These are phyloP conservation scores for Lophura nycthemera DNA, from an alignment of 2,113 vertebrate species.

Conservation along the genomic window DNA sequence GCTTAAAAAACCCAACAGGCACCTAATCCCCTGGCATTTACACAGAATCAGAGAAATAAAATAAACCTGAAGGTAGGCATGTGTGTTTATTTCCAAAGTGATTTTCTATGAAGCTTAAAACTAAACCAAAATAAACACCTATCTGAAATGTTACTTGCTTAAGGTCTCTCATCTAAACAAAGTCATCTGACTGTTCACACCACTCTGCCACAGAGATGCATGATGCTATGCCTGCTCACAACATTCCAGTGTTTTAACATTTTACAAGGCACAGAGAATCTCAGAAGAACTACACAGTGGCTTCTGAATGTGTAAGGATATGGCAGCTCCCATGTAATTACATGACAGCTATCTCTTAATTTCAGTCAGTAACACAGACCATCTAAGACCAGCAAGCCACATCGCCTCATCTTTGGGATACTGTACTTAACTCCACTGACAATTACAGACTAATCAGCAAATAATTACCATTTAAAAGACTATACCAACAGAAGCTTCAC, in stretches of 20 bases:
- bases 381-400: neutral
- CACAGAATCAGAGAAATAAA: constrained; percentile 32
- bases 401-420: constrained; percentile 10
- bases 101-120: neutral
- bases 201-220: neutral
- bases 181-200: neutral
- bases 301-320: neutral
- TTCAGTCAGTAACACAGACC: neutral
- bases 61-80: neutral
- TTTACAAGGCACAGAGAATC: constrained; percentile 45
- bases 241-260: neutral
- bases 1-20: constrained; percentile 38
- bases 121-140: constrained; percentile 19
- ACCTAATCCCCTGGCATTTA: constrained; percentile 28
- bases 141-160: neutral
- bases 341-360: neutral
- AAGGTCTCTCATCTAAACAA: neutral
- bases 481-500: neutral
- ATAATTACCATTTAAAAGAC: neutral
- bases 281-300: neutral
- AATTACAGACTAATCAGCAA: constrained; percentile 23
- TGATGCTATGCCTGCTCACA: neutral
- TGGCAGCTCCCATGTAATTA: neutral
- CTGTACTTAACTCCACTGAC: neutral
- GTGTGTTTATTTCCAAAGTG: neutral